Evolutionary conservation across 2,888 invertebrate genomes (phyloP), one percentile per base, ranked within the genome.

Genomic region (Lasioglossum zephyrum): DNA sequence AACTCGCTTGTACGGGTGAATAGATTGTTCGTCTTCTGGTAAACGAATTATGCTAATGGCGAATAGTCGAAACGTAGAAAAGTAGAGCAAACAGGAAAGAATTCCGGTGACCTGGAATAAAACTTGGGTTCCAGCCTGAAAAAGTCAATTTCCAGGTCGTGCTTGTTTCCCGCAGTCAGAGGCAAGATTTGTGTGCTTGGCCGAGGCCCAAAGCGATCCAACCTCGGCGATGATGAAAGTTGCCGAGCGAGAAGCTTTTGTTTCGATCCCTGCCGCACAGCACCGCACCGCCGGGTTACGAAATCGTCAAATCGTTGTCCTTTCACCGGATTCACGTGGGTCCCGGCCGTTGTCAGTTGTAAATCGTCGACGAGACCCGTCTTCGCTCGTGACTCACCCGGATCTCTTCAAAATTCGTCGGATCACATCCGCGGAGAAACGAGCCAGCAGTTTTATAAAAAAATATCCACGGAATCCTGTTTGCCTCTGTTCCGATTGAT

Each of bases 271-370:
- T 57, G 57, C 57, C 57, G 11, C 53, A n/a, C 31, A 5, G 22
- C 60, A 11, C n/a, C 4, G 16, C 16, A 44, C 44, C 44, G 44
- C 13, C 47, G 47, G 4, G 53, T 85, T 82, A 85, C 86, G 86
- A 85, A 87, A 87, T 57, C 70, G n/a, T 13, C 73, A 69, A 69
- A 85, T 76, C 77, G 49, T 70, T 77, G 82, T 81, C 82, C 86
- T 87, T 87, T 87, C 87, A 86, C 86, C 78, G 60, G 79, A 79
- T 79, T 79, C 76, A 69, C 73, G 36, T 72, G 31, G 60, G 69
- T 26, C 63, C 31, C 73, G 73, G 57, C 31, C 72, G 73, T 39
- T n/a, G 73, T 69, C 26, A 16, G 13, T 18, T 13, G 72, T 44
- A 31, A 49, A 73, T 22, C 44, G 18, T 26, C 73, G 49, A 36